These are phyloP conservation scores for Hydriomena furcata DNA, from an alignment of 2,888 invertebrate genomes.

Conservation along the genomic window DNA sequence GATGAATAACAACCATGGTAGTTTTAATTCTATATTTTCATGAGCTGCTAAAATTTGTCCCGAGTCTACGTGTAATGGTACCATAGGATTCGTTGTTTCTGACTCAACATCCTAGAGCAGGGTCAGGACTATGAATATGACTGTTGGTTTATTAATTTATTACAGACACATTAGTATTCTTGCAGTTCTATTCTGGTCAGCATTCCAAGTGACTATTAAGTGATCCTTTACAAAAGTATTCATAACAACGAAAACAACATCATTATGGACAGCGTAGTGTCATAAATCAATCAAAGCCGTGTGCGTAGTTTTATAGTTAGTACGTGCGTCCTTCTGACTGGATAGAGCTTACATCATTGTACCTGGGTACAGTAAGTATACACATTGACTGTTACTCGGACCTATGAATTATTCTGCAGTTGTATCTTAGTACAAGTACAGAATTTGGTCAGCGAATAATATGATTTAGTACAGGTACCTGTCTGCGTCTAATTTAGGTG, in stretches of 20 bases:
- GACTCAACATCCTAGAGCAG: no score
- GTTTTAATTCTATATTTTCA: no score
- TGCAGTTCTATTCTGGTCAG: constrained; percentile 16
- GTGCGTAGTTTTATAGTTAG: constrained; percentile 59
- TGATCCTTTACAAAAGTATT: constrained; percentile 28
- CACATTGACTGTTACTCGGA: neutral
- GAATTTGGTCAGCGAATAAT: no score
- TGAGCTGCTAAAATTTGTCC: no score
- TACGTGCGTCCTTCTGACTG: constrained; percentile 55
- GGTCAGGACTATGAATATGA: no score
- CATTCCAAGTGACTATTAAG: constrained; percentile 21
- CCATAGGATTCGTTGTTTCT: no score
- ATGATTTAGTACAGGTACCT: no score
- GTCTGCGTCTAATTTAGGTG: no score
- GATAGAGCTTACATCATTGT: constrained; percentile 30
- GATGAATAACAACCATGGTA: no score
- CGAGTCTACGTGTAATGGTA: no score
- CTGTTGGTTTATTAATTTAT: no score
- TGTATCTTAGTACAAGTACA: no score
- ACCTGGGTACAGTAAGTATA: constrained; percentile 7
- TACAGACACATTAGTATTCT: constrained; percentile 22
- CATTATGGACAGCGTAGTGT: constrained; percentile 64
- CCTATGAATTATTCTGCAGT: constrained; percentile 1
- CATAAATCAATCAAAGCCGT: constrained; percentile 71
- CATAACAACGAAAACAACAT: constrained; percentile 53